Percentiles rank a stretch among this genome's conserved stretches.
These are phyloP conservation scores for Ophion ventricosus DNA, from an alignment of 2,888 invertebrate species.

Conservation along the genomic window DNA sequence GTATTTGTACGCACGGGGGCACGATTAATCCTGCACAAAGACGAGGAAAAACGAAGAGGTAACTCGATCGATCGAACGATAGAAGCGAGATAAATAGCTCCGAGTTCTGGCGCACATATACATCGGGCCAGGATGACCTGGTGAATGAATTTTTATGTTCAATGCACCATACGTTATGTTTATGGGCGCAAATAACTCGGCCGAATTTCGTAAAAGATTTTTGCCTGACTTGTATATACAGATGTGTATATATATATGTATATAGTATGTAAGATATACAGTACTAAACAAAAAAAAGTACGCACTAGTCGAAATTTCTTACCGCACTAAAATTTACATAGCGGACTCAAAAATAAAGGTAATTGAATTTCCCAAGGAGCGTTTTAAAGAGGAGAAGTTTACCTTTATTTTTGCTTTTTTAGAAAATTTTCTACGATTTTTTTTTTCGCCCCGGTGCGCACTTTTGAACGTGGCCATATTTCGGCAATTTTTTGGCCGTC, in stretches of 20 bases:
- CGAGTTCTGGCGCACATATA: conserved; percentile 16
- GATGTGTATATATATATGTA: not conserved
- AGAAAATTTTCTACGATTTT: no score
- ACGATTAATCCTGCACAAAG: conserved; percentile 24
- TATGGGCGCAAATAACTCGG: not conserved
- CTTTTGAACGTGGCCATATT: no score
- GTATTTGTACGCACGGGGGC: not conserved
- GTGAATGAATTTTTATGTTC: conserved; percentile 50
- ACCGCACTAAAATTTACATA: no score
- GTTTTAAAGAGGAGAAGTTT: no score
- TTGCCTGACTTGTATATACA: conserved; percentile 17
- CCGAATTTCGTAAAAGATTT: conserved; percentile 45
- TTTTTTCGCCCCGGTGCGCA: no score
- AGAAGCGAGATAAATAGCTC: conserved; percentile 17
- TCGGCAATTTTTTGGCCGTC: no score
- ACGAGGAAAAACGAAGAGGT: conserved; percentile 17
- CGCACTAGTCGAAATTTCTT: no score
- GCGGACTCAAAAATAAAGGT: no score
- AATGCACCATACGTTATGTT: not conserved
- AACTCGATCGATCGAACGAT: conserved; percentile 35
- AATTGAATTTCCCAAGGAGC: no score
- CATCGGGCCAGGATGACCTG: conserved; percentile 17
- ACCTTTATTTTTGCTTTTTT: no score
- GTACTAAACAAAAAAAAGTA: no score
- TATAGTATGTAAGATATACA: no score